Evolutionary conservation across 2,113 vertebrate species (phyloP), one percentile per base, ranked within the genome.

Genomic region (Pluvianellus socialis): DNA sequence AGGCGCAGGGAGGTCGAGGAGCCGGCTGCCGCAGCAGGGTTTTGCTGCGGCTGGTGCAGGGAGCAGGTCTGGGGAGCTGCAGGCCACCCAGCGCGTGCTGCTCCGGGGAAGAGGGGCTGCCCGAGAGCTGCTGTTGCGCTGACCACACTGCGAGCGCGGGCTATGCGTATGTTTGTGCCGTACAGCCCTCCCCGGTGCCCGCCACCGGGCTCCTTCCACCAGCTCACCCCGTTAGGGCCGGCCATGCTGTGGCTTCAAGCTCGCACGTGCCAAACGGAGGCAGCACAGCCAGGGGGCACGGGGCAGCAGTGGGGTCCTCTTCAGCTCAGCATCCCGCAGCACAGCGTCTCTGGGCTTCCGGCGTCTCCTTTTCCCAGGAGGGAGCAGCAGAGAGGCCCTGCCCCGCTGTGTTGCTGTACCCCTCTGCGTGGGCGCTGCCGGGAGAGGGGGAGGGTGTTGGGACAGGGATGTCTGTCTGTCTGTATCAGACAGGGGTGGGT

Each of bases 281-380:
- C 47, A 38, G 8, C 26, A 1, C 4, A 1, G 45, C 62, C 27
- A 17, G 55, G 75, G 79, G 70, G 40, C 44, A 12, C 0, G 0
- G 55, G 47, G 62, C 80, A 42, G 42, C 17, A 20, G 9, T 5
- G 1, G 44, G 35, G 66, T 58, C 30, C 65, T 66, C 38, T 81
- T 56, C 3, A 2, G 50, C 56, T 35, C 42, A 21, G 21, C 44
- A 42, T 56, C 68, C 40, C 49, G 22, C 3, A 2, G 50, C 56
- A 35, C 42, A 19, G 24, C 42, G n/a, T 56, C 67, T 40, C 20
- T 33, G 58, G 12, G 22, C 53, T 85, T 75, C 77, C 65, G 40
- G n/a, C 12, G 1, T 32, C 49, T 65, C 44, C 62, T 42, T 55
- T 40, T 68, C 62, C 66, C 50, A 9, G 11, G 38, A 65, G 33